Evolutionary conservation across 1,140 invertebrate genomes (phyloP).

Genomic region (Leptopilina boulardi): DNA sequence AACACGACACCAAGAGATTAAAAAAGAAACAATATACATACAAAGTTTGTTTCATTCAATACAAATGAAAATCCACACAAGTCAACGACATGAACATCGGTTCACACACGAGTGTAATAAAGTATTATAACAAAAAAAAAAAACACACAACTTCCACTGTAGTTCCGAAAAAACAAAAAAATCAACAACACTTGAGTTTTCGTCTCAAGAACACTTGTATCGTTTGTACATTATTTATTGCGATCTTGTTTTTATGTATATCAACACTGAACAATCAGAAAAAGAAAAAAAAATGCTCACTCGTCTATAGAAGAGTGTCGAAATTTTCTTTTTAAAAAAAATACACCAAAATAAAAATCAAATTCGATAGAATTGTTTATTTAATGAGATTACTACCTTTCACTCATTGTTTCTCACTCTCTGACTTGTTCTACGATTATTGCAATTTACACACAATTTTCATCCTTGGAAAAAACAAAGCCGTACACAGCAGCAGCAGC

Average conservation of each 20-base stretch:
- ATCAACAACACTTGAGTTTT: background rate
- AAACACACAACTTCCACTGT: background rate
- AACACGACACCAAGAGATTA: background rate
- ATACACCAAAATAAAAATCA: background rate
- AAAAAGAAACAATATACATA: background rate
- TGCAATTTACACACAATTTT: slow-evolving; percentile 1
- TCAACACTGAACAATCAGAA: background rate
- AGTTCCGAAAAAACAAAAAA: too few species aligned
- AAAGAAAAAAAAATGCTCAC: background rate
- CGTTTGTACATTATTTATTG: background rate
- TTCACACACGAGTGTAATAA: background rate
- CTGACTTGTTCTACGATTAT: background rate
- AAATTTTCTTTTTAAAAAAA: slow-evolving; percentile 36
- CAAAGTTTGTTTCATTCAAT: background rate
- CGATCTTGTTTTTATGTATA: slow-evolving; percentile 27
- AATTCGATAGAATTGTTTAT: background rate
- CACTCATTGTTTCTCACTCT: background rate
- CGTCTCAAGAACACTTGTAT: background rate
- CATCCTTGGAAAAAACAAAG: slow-evolving; percentile 46
- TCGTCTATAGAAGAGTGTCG: background rate
- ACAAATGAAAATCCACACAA: background rate
- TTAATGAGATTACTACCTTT: background rate
- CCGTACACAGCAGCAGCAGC: too few species aligned
- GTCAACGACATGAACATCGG: background rate
- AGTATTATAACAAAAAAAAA: too few species aligned